Conservation (phyloP, 2,888 invertebrate genomes). For the Aphelenchoides bicaudatus region DNA sequence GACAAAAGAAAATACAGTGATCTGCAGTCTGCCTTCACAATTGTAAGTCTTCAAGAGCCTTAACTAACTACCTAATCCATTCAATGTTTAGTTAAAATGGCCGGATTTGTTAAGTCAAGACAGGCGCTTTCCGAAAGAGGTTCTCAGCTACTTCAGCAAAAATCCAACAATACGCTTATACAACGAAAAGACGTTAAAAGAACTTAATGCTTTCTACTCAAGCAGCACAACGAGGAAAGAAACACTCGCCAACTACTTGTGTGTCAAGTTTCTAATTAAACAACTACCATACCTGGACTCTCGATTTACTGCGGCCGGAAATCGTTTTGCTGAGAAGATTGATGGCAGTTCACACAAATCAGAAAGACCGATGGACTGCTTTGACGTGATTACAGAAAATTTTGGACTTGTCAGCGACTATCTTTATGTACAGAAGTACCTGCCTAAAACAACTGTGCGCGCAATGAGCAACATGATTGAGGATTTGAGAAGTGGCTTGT, state of each 20-base stretch:
- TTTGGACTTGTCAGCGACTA: background rate
- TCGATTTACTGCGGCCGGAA: constrained; percentile 3
- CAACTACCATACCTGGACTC: background rate
- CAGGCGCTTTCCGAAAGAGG: background rate
- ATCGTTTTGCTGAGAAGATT: background rate
- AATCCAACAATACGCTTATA: background rate
- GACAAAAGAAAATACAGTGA: background rate
- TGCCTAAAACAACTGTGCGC: background rate
- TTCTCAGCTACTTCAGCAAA: background rate
- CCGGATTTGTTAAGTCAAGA: background rate
- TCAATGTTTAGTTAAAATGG: constrained; percentile 4
- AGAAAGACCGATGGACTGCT: background rate
- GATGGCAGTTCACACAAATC: constrained; percentile 12
- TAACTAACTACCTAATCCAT: background rate
- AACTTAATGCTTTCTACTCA: background rate
- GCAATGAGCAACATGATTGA: constrained; percentile 10
- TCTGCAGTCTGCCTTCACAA: background rate
- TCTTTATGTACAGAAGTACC: constrained; percentile 6
- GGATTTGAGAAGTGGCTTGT: background rate
- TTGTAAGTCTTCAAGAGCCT: background rate
- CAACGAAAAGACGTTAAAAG: constrained; percentile 8
- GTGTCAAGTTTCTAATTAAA: background rate
- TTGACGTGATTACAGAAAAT: background rate
- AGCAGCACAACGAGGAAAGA: background rate
- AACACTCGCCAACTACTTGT: constrained; percentile 7